Evolutionary conservation across 2,113 vertebrate species (phyloP).

Genomic region (Pithys albifrons): DNA sequence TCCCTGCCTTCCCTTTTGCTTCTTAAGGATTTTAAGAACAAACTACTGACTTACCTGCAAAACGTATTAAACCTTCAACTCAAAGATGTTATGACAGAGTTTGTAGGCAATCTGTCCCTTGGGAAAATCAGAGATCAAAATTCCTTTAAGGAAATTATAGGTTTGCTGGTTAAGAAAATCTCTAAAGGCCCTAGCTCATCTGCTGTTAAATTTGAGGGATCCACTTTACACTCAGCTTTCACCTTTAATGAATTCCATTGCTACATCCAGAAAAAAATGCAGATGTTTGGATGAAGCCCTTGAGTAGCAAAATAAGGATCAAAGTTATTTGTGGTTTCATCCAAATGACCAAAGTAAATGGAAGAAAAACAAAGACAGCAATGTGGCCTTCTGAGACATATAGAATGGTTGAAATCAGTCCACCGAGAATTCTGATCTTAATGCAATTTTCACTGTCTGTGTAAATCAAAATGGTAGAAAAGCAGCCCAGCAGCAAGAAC

Average conservation of each 20-base stretch:
- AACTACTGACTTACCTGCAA: conserved; percentile 13
- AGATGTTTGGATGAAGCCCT: background rate
- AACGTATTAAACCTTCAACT: background rate
- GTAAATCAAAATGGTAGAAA: background rate
- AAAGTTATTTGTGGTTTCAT: background rate
- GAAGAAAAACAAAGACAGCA: background rate
- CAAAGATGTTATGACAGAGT: conserved; percentile 10
- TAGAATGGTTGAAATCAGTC: background rate
- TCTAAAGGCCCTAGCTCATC: background rate
- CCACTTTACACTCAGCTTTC: background rate
- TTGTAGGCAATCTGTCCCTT: background rate
- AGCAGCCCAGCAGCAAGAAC: background rate
- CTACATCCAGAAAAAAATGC: background rate
- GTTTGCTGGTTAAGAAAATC: conserved; percentile 8
- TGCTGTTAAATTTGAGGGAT: background rate
- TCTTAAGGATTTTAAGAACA: conserved; percentile 1
- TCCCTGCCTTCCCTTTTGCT: rapidly evolving
- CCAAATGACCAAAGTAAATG: background rate
- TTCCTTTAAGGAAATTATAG: conserved; percentile 14
- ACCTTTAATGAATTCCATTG: background rate
- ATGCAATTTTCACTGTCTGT: background rate
- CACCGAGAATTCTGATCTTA: background rate
- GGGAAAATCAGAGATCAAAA: conserved; percentile 29
- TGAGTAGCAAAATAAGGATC: background rate
- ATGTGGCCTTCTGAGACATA: background rate